Evolutionary conservation across 2,888 invertebrate genomes (phyloP), one percentile per base, ranked within the genome.

Genomic region (Chirona hameri): DNA sequence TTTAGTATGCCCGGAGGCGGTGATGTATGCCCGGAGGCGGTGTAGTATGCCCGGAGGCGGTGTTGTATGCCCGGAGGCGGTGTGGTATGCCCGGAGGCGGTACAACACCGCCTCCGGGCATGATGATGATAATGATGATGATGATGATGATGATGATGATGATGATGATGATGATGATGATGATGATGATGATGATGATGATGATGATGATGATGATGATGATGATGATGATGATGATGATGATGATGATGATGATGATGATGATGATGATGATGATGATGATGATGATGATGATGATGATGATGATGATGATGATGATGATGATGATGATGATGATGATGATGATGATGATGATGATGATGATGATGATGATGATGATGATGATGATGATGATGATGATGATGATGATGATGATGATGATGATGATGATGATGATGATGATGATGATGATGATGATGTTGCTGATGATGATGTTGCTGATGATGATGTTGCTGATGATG

Each of bases 111-210:
- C n/a, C n/a, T n/a, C n/a, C n/a, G n/a, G n/a, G n/a, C n/a, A n/a
- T n/a, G n/a, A n/a, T n/a, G n/a, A n/a, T n/a, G n/a, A n/a, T n/a
- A n/a, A n/a, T n/a, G n/a, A n/a, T n/a, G n/a, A n/a, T n/a, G n/a
- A n/a, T n/a, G 65, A 65, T 65, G 65, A 65, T 65, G 65, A 65
- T 65, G 65, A 65, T 65, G 65, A 65, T 65, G 65, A 65, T 65
- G 65, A 65, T 65, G 65, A 65, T 65, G 65, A 65, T n/a, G 65
- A 65, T n/a, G 65, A 65, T n/a, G 65, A 65, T n/a, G 65, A 65
- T n/a, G 65, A 65, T n/a, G 65, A n/a, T 65, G 65, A 65, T 65
- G 65, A 65, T 65, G 65, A 65, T n/a, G 65, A 65, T n/a, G 65
- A 65, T 65, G 65, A n/a, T 65, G 65, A 65, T 65, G 65, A 65